Conservation (phyloP, 2,113 vertebrate genomes). For the Cettia cetti region DNA sequence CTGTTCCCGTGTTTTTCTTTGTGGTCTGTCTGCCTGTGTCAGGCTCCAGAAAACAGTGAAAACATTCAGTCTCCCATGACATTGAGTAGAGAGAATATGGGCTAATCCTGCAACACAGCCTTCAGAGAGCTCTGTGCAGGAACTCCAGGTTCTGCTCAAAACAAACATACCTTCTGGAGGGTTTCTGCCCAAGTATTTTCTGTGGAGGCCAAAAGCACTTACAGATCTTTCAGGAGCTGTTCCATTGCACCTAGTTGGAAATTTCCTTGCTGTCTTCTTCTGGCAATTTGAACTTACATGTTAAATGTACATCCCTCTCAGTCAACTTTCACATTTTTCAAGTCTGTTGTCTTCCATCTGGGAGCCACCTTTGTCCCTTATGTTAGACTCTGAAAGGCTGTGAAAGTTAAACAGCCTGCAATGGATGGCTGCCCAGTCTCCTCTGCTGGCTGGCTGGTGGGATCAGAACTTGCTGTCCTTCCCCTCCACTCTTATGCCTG, state of each 20-base stretch:
- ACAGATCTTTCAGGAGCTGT: constrained; percentile 16
- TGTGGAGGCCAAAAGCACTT: constrained; percentile 30
- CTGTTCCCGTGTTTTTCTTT: constrained; percentile 19
- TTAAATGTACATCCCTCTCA: constrained; percentile 15
- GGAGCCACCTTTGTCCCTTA: constrained; percentile 14
- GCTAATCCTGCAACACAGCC: neutral
- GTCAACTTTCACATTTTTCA: constrained; percentile 27
- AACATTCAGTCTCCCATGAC: constrained; percentile 40
- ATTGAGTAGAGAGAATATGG: neutral
- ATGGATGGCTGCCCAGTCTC: constrained; percentile 27
- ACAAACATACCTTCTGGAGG: constrained; percentile 47
- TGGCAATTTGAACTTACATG: neutral
- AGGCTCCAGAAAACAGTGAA: constrained; percentile 41
- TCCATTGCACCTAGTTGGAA: constrained; percentile 48
- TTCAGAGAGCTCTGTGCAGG: neutral
- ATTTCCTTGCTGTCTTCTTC: constrained; percentile 16
- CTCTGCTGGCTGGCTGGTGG: constrained; percentile 14
- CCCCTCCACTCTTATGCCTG: neutral
- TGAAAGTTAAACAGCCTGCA: constrained; percentile 8
- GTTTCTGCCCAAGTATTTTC: constrained; percentile 41
- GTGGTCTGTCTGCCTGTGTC: constrained; percentile 53
- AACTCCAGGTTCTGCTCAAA: constrained; percentile 52
- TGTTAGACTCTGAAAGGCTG: neutral
- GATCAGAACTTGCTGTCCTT: constrained; percentile 47
- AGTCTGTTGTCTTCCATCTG: constrained; percentile 43